Percentiles rank a stretch among this genome's conserved stretches.
Conservation (phyloP, 2,888 invertebrate species). For the Aspidapion aeneum region DNA sequence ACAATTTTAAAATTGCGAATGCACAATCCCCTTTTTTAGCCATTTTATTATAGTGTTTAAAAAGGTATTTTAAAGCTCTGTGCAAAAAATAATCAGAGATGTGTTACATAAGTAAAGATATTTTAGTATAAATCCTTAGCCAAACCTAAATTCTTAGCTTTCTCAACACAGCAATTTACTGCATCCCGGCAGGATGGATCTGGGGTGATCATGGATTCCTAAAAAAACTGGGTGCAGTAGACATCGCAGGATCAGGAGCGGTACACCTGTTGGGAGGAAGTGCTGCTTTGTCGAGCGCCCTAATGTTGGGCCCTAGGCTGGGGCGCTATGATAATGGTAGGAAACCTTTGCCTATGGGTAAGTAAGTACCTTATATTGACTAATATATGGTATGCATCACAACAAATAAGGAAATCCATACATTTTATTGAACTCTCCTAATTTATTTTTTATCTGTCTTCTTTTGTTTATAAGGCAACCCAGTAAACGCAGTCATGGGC, state of each 20-base stretch:
- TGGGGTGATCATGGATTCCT: slow-evolving; percentile 89
- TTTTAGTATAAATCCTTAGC: too few species aligned
- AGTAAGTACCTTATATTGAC: not conserved
- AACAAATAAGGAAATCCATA: too few species aligned
- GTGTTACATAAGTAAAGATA: too few species aligned
- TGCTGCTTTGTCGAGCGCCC: slow-evolving; percentile 80
- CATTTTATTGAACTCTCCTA: too few species aligned
- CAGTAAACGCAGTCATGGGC: slow-evolving; percentile 89
- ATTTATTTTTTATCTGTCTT: too few species aligned
- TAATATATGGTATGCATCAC: too few species aligned
- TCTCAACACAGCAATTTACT: slow-evolving; percentile 85
- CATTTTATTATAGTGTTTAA: too few species aligned
- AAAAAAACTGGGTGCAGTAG: slow-evolving; percentile 78
- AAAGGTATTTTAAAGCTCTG: too few species aligned
- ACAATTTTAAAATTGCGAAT: too few species aligned
- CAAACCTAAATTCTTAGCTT: too few species aligned
- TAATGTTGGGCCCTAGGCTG: slow-evolving; percentile 85
- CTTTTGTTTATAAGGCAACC: slow-evolving; percentile 58
- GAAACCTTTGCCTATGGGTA: slow-evolving; percentile 64
- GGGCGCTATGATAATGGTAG: slow-evolving; percentile 79
- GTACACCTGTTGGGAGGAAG: slow-evolving; percentile 54
- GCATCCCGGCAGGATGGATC: slow-evolving; percentile 91
- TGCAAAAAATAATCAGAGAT: too few species aligned
- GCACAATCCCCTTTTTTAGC: too few species aligned
- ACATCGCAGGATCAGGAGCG: slow-evolving; percentile 89